phyloP scores from a whole-genome alignment of 2,113 vertebrate species.

The Chloropsis hardwickii region DNA sequence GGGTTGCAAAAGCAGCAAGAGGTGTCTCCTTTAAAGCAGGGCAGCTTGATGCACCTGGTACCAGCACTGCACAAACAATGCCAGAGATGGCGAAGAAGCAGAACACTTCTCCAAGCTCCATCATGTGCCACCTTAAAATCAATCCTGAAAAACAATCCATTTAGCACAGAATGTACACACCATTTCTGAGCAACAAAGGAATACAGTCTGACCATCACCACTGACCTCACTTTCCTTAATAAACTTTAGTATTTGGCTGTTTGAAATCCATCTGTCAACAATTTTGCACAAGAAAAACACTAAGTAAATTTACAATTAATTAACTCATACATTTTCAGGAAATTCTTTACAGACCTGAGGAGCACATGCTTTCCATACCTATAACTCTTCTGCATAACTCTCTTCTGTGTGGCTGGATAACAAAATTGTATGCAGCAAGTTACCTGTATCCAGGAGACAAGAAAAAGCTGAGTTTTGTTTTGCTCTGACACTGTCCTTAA shows the following conservation, averaged over 20 bases:
- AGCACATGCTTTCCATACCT: not conserved
- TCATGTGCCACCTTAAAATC: not conserved
- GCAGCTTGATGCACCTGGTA: not conserved
- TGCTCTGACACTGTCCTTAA: not conserved
- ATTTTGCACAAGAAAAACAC: not conserved
- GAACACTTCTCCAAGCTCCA: not conserved
- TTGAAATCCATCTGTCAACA: not conserved
- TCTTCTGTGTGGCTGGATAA: not conserved
- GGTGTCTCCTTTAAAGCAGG: not conserved
- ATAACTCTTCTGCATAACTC: not conserved
- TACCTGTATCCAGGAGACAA: not conserved
- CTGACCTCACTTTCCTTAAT: not conserved
- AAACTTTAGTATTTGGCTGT: not conserved
- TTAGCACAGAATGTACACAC: fast-evolving
- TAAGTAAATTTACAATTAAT: not conserved
- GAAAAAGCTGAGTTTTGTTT: not conserved
- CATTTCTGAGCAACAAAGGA: not conserved
- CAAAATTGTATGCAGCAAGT: not conserved
- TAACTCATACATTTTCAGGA: not conserved
- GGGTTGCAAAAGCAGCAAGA: not conserved
- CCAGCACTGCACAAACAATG: not conserved
- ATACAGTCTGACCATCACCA: fast-evolving
- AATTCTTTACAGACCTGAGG: not conserved
- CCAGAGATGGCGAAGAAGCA: not conserved
- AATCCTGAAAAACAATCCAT: not conserved